Evolutionary conservation across 2,113 vertebrate species (phyloP).

Genomic region (Malaclemys terrapin): DNA sequence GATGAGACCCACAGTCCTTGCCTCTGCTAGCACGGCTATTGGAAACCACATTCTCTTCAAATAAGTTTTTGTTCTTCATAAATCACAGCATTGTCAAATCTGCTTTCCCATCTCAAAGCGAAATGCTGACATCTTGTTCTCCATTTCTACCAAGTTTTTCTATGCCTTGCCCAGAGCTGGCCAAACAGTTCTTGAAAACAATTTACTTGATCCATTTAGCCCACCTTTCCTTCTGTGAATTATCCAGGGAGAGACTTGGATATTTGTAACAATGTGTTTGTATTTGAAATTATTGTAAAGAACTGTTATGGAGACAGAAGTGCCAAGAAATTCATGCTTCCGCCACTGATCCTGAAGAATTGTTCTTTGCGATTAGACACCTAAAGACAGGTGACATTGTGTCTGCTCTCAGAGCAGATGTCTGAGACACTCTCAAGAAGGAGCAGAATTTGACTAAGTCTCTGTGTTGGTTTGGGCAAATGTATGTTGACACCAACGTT

Average conservation of each 20-base stretch:
- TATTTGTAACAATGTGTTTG: not conserved
- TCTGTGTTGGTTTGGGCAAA: not conserved
- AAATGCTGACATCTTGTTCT: constrained; percentile 41
- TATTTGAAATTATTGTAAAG: not conserved
- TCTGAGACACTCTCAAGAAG: not conserved
- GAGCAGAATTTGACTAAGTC: not conserved
- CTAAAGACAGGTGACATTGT: accelerated
- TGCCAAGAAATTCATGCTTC: not conserved
- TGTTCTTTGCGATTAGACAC: accelerated
- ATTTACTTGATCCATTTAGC: not conserved
- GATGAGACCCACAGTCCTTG: constrained; percentile 21
- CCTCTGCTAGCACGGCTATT: constrained; percentile 28
- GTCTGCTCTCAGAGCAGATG: not conserved
- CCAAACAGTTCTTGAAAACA: not conserved
- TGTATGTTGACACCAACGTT: not conserved
- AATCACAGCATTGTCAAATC: constrained; percentile 30
- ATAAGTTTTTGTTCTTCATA: not conserved
- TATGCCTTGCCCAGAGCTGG: not conserved
- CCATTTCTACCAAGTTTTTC: not conserved
- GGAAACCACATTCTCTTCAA: not conserved
- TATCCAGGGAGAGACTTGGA: accelerated
- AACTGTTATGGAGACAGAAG: not conserved
- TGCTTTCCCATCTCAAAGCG: not conserved
- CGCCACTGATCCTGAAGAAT: not conserved
- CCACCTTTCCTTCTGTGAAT: not conserved